phyloP scores from a whole-genome alignment of 1,140 invertebrate genomes.

The Heliconius congener region DNA sequence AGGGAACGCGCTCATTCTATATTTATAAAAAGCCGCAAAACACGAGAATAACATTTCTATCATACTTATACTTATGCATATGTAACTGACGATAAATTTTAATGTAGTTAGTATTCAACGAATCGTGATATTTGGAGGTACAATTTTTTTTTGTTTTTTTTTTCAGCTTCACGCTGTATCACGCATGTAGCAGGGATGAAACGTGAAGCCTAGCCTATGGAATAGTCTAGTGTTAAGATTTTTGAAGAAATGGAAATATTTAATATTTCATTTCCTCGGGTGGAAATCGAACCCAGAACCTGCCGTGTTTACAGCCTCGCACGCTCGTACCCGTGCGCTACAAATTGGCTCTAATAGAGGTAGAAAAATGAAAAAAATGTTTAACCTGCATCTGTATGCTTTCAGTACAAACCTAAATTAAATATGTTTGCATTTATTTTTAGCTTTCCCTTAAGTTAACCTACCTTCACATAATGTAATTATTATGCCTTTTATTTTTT shows the following conservation, averaged over 20 bases:
- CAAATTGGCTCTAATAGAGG: no score
- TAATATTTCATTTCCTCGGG: no score
- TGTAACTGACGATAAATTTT: neutral
- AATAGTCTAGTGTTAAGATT: neutral
- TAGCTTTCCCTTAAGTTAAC: neutral
- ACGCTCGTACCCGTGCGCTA: no score
- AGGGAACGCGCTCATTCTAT: constrained; percentile 63
- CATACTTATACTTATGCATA: neutral
- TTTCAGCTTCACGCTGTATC: neutral
- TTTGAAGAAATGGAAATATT: no score
- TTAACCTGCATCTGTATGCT: no score
- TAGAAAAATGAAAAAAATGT: no score
- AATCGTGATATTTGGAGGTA: neutral
- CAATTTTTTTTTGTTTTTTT: neutral
- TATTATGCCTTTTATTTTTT: no score
- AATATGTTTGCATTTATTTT: neutral
- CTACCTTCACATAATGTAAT: no score
- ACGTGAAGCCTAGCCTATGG: no score
- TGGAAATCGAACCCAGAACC: no score
- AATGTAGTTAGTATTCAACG: neutral
- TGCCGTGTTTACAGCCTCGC: no score
- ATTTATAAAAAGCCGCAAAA: constrained; percentile 57
- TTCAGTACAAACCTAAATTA: no score
- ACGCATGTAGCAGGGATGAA: neutral
- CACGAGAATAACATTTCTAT: constrained; percentile 36